Base-by-base conservation (phyloP, 2,797 vertebrate genomes). In the Sebastiscus tertius region DNA sequence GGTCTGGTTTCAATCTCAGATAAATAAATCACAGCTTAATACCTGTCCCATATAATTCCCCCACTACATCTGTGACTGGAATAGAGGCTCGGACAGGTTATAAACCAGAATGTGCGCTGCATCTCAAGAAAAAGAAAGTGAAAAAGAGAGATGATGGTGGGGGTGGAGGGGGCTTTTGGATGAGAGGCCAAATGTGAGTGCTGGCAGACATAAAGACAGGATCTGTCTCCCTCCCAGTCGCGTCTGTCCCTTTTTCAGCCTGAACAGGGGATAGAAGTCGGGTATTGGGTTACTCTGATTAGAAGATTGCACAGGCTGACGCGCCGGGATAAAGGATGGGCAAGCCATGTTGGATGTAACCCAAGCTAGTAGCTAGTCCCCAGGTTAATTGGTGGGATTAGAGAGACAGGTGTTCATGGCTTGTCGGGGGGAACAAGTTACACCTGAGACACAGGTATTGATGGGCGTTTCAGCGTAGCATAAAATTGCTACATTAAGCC, bases 371-470 rank as follows among this genome's bases (percentile, higher is more conserved):
- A 18, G 73, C 75, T 82, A 85, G 88, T 88, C 88, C 79, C 34
- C 79, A 91, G 93, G 93, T 95, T 95, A 95, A 95, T 94, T 94
- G 90, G 89, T 72, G 49, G 93, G 95, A 95, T 95, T 94, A 94
- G 89, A 86, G 80, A 83, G 93, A 94, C 95, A 95, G 94, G 93
- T 96, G 94, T 94, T 94, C 85, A 4, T 72, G 85, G 66, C 77
- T 80, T 93, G 89, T 91, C 54, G 1, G 39, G 29, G 75, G 82
- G 81, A 62, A 62, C 75, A 76, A 79, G 82, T 82, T 88, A 87
- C 91, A 92, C 89, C 81, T 89, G 82, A 92, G 88, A 92, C 85
- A 83, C 80, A 85, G 86, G 80, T 86, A 83, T 81, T 88, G 91
- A 91, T 76, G 81, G 78, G 70, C 2, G 36, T 79, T 89, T 58